Evolutionary conservation across 2,888 invertebrate genomes (phyloP).

Genomic region (Phyllotreta striolata): DNA sequence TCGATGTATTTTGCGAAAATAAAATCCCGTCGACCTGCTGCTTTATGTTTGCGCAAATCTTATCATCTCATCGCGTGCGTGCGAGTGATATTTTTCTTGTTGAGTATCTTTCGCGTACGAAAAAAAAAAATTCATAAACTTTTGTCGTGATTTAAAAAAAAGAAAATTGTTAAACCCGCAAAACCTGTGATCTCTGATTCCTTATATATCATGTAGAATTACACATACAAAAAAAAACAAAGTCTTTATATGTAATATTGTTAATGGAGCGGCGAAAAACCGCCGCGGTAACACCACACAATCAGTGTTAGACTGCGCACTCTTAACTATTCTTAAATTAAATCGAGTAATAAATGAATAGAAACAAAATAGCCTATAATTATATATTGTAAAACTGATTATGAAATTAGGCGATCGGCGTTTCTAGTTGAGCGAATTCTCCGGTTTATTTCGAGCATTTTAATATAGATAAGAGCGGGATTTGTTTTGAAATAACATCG

Average conservation of each 20-base stretch:
- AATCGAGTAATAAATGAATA: constrained; percentile 60
- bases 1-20: constrained; percentile 13
- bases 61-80: constrained; percentile 35
- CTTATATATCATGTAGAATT: constrained; percentile 59
- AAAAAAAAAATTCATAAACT: background rate
- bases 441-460: background rate
- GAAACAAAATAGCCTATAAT: constrained; percentile 56
- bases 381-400: constrained; percentile 36
- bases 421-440: constrained; percentile 25
- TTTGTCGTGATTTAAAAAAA: constrained; percentile 35
- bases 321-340: constrained; percentile 61
- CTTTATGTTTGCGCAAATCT: constrained; percentile 12
- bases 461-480: background rate
- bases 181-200: constrained; percentile 63
- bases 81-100: constrained; percentile 35
- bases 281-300: constrained; percentile 59
- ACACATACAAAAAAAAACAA: constrained; percentile 57
- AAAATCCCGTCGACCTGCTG: constrained; percentile 11
- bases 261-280: too few species aligned
- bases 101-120: constrained; percentile 39
- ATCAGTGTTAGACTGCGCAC: constrained; percentile 64
- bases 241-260: constrained; percentile 55
- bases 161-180: constrained; percentile 54
- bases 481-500: background rate
- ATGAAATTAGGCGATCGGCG: constrained; percentile 15